Evolutionary conservation across 2,113 vertebrate genomes (phyloP).

Genomic region (Empidonax traillii): DNA sequence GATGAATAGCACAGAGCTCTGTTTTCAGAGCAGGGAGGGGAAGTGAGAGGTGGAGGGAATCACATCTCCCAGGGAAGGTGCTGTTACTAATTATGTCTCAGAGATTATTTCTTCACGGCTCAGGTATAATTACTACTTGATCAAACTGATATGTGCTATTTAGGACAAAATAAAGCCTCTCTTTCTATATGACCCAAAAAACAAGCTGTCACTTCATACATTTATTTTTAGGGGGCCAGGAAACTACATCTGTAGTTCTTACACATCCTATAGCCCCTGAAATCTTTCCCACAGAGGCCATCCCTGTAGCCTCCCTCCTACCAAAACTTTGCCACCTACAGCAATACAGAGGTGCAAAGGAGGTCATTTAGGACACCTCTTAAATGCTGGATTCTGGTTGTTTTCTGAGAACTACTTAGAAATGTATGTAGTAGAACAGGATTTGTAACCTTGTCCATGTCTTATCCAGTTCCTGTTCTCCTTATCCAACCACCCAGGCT

Average conservation of each 20-base stretch:
- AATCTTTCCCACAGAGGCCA: neutral
- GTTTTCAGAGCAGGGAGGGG: neutral
- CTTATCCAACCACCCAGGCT: neutral
- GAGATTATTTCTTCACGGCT: neutral
- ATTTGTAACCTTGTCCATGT: neutral
- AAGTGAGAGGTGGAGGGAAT: neutral
- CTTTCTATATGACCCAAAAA: neutral
- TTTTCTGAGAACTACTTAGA: neutral
- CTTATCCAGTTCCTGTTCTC: neutral
- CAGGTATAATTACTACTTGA: neutral
- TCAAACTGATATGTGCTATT: neutral
- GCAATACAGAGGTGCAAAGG: accelerated
- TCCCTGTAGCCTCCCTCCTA: neutral
- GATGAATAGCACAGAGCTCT: neutral
- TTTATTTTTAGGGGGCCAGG: neutral
- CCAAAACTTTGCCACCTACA: neutral
- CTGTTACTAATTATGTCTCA: neutral
- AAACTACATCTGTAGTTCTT: neutral
- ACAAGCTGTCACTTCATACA: neutral
- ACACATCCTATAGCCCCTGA: neutral
- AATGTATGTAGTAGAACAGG: neutral
- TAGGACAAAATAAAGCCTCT: neutral
- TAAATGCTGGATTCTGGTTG: neutral
- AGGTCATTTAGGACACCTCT: neutral
- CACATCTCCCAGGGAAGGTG: neutral